Percentiles rank a stretch among this genome's conserved stretches.
Conservation (phyloP, 2,888 invertebrate genomes). For the Zygogramma bicolorata region DNA sequence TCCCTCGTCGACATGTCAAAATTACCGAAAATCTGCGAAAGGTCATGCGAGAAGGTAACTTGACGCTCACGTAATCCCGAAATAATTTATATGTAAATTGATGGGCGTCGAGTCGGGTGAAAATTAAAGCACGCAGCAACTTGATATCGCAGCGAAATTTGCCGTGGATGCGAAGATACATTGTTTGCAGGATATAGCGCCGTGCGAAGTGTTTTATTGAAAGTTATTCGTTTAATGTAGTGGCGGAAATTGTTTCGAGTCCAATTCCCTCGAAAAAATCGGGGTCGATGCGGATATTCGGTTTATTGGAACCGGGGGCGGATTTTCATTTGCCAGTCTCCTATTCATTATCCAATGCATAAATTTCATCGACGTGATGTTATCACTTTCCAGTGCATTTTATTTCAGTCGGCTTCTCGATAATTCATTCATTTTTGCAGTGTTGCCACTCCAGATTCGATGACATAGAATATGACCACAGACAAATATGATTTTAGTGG, state of each 20-base stretch:
- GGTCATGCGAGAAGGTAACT: constrained; percentile 4
- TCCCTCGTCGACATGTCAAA: not conserved
- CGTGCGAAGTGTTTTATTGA: not conserved
- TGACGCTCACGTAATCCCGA: constrained; percentile 12
- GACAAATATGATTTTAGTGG: too few relatives aligned
- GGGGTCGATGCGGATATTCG: not conserved
- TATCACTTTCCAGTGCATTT: too few relatives aligned
- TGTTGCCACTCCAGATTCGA: too few relatives aligned
- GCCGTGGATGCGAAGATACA: not conserved
- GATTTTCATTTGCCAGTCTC: not conserved
- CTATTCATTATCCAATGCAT: too few relatives aligned
- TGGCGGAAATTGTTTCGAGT: not conserved
- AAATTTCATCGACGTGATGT: too few relatives aligned
- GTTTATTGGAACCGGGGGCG: not conserved
- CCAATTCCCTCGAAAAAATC: not conserved
- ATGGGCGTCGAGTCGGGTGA: constrained; percentile 11
- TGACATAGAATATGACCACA: too few relatives aligned
- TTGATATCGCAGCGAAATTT: not conserved
- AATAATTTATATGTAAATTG: constrained; percentile 30
- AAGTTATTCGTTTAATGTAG: not conserved
- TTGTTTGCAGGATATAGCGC: not conserved
- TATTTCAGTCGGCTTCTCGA: too few relatives aligned
- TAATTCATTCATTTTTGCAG: too few relatives aligned
- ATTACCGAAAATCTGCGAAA: not conserved
- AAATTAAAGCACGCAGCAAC: constrained; percentile 19